Conservation (phyloP, 2,888 invertebrate genomes). For the Drosophila fulvimacula region DNA sequence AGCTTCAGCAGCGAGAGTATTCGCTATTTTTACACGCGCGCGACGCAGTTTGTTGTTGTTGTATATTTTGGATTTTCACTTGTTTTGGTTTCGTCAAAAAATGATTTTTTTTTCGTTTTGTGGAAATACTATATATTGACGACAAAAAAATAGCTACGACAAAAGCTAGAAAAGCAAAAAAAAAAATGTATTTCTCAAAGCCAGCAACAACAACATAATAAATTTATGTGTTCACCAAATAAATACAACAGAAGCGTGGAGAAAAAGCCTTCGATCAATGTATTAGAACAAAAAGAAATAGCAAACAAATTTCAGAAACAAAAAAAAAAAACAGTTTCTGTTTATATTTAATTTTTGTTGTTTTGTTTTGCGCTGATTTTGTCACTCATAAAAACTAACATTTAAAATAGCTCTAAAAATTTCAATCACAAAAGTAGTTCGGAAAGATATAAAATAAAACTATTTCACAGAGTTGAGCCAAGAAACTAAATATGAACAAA, state of each 20-base stretch:
- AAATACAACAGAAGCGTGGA: constrained; percentile 24
- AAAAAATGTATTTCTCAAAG: constrained; percentile 47
- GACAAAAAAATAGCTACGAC: constrained; percentile 30
- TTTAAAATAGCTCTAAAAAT: background rate
- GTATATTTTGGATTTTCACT: constrained; percentile 35
- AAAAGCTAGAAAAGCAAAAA: constrained; percentile 18
- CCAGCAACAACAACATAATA: constrained; percentile 27
- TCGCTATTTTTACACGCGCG: constrained; percentile 50
- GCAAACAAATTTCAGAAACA: background rate
- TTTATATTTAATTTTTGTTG: constrained; percentile 5
- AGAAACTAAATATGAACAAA: background rate
- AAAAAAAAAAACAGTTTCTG: constrained; percentile 11
- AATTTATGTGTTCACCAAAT: constrained; percentile 50
- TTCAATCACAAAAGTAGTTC: background rate
- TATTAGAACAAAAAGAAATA: constrained; percentile 1
- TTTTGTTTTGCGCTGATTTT: constrained; percentile 1
- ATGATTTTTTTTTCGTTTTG: constrained; percentile 17
- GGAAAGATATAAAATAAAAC: background rate
- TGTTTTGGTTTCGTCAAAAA: constrained; percentile 37
- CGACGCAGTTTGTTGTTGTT: constrained; percentile 24
- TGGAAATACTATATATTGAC: constrained; percentile 31
- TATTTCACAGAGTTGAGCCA: background rate
- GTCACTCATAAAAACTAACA: background rate
- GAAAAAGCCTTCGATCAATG: constrained; percentile 28
- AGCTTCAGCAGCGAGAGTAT: constrained; percentile 28